These are phyloP conservation scores for Neotragus moschatus DNA, from an alignment of 2,113 vertebrate genomes.

Conservation along the genomic window DNA sequence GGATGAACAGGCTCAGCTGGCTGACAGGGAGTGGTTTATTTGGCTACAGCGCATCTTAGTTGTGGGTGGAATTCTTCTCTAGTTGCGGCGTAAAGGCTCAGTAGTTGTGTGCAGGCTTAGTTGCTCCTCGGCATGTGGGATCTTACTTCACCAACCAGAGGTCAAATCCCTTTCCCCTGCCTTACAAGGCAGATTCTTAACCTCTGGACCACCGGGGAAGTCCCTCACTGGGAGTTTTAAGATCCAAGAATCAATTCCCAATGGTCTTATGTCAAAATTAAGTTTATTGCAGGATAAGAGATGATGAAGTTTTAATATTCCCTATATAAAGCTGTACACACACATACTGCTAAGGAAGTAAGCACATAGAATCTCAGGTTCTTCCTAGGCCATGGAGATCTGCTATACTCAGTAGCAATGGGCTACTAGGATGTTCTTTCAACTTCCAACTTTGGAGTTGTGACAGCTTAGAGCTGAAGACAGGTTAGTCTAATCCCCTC, in stretches of 20 bases:
- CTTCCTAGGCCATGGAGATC: background rate
- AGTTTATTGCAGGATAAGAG: background rate
- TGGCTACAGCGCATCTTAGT: background rate
- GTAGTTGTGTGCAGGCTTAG: background rate
- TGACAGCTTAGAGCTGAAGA: background rate
- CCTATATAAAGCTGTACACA: background rate
- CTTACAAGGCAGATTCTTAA: background rate
- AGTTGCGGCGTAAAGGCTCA: background rate
- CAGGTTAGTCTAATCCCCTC: background rate
- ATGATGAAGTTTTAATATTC: background rate
- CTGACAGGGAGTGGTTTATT: background rate
- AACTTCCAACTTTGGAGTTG: background rate
- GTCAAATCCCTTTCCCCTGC: background rate
- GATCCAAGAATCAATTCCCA: background rate
- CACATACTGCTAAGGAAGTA: background rate
- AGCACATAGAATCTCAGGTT: background rate
- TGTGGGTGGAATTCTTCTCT: background rate
- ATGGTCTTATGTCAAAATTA: background rate
- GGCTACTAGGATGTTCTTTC: background rate
- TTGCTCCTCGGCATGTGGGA: background rate
- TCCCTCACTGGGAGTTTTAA: background rate
- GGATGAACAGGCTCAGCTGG: background rate
- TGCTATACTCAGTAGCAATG: background rate
- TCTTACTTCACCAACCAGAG: background rate
- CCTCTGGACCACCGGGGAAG: background rate